Percentiles rank a stretch among this genome's conserved stretches.
Conservation (phyloP, 1,140 invertebrate species). For the Cylas formicarius region DNA sequence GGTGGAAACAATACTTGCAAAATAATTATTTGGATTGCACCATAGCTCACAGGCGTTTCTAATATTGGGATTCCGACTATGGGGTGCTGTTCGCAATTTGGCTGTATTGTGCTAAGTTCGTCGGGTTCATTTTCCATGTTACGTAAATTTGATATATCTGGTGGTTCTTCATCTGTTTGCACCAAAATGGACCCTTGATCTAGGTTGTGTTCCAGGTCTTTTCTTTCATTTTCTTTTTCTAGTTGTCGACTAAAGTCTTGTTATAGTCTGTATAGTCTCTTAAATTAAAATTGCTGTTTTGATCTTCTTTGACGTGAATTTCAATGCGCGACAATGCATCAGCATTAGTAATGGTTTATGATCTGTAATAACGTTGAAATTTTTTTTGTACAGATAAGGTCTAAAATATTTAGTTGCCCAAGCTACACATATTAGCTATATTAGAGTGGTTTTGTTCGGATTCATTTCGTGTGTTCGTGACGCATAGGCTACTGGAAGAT, state of each 20-base stretch:
- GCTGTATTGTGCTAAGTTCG: not conserved
- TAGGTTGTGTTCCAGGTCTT: too few relatives aligned
- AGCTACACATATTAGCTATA: not conserved
- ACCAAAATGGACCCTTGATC: too few relatives aligned
- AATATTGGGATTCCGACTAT: slow-evolving; percentile 11
- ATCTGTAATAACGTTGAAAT: not conserved
- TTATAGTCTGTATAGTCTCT: too few relatives aligned
- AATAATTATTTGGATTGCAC: slow-evolving; percentile 16
- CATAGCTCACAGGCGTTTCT: slow-evolving; percentile 11
- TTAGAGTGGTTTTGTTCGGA: slow-evolving; percentile 23
- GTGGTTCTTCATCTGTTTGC: too few relatives aligned
- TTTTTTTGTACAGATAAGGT: not conserved
- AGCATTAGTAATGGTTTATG: not conserved
- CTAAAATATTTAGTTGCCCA: not conserved
- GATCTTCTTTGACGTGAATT: slow-evolving; percentile 1
- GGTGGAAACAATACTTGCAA: slow-evolving; percentile 5
- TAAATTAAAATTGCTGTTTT: too few relatives aligned
- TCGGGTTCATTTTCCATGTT: not conserved
- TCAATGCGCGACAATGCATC: not conserved
- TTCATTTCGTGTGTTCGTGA: slow-evolving; percentile 27
- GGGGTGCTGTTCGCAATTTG: slow-evolving; percentile 13
- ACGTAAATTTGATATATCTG: too few relatives aligned
- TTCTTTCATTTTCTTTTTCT: too few relatives aligned
- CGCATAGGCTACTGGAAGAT: slow-evolving; percentile 32
- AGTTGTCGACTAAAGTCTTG: too few relatives aligned